phyloP scores from a whole-genome alignment of 2,888 invertebrate genomes.

The Oasisia sp. region DNA sequence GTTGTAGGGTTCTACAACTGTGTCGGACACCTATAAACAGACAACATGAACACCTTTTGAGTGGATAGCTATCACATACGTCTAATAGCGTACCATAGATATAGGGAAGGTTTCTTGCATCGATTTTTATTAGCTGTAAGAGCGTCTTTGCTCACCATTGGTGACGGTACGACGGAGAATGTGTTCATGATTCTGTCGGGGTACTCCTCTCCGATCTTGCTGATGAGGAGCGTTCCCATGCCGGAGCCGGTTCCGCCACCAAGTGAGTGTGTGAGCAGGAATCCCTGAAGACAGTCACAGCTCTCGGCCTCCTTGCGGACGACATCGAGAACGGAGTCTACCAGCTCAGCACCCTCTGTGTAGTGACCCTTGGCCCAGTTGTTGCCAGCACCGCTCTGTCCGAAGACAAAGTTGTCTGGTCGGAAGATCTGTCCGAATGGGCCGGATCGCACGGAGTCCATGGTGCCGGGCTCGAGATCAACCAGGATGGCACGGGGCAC shows the following conservation, averaged over 20 bases:
- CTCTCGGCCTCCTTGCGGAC: constrained; percentile 62
- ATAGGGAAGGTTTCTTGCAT: too few relatives aligned
- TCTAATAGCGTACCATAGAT: background rate
- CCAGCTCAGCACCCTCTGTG: constrained; percentile 63
- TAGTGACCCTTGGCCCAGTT: constrained; percentile 63
- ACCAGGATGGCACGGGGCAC: constrained; percentile 91
- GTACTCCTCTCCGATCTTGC: constrained; percentile 96
- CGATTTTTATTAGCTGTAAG: too few relatives aligned
- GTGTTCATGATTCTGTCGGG: constrained; percentile 99
- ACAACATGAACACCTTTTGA: background rate
- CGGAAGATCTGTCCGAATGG: constrained; percentile 95
- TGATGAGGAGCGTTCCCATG: constrained; percentile 89
- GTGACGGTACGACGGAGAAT: constrained; percentile 91
- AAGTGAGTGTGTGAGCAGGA: constrained; percentile 72
- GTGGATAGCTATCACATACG: background rate
- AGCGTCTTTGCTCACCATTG: constrained; percentile 69
- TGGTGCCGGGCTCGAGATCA: constrained; percentile 94
- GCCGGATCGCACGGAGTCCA: constrained; percentile 95
- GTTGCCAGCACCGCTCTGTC: constrained; percentile 58
- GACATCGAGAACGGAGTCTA: constrained; percentile 63
- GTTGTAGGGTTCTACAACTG: constrained; percentile 72
- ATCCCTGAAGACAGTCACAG: constrained; percentile 63
- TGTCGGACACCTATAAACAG: constrained; percentile 77
- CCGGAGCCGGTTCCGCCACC: constrained; percentile 91
- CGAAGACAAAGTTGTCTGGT: constrained; percentile 90